Evolutionary conservation across 1,140 invertebrate genomes (phyloP).

Genomic region (Zaprionus ghesquierei): DNA sequence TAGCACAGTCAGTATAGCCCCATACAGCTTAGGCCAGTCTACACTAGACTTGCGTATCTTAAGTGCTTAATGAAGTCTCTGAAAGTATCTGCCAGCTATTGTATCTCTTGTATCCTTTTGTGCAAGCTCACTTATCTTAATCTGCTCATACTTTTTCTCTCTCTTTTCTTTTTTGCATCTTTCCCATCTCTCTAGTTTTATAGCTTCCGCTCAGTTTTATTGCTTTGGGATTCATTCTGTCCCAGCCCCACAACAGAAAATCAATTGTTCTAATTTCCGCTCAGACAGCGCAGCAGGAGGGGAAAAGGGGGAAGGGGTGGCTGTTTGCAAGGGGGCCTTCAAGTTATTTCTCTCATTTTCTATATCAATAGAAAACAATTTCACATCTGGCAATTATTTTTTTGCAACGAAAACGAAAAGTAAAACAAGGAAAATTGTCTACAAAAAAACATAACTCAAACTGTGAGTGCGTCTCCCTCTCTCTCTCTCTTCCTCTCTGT

Average conservation of each 20-base stretch:
- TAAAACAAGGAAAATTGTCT: slow-evolving; percentile 58
- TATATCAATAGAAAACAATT: slow-evolving; percentile 63
- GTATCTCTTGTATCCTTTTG: neutral
- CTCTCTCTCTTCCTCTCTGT: neutral
- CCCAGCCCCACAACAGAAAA: slow-evolving; percentile 6
- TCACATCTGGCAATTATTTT: slow-evolving; percentile 66
- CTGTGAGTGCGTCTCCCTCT: neutral
- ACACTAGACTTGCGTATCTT: neutral
- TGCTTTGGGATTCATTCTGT: neutral
- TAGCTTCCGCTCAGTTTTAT: slow-evolving; percentile 27
- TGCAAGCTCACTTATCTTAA: neutral
- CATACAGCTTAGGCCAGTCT: neutral
- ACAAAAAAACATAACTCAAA: slow-evolving; percentile 72
- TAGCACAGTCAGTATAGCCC: neutral
- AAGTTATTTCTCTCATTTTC: slow-evolving; percentile 5
- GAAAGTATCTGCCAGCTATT: neutral
- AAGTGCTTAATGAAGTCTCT: neutral
- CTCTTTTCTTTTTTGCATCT: neutral
- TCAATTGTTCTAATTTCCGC: slow-evolving; percentile 53
- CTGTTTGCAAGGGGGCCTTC: neutral
- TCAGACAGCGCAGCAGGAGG: neutral
- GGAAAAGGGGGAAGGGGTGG: neutral
- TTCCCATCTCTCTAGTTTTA: slow-evolving; percentile 10
- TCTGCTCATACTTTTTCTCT: neutral
- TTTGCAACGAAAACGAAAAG: slow-evolving; percentile 42